Base-by-base conservation (phyloP, 2,797 vertebrate genomes). In the Anniella stebbinsi region DNA sequence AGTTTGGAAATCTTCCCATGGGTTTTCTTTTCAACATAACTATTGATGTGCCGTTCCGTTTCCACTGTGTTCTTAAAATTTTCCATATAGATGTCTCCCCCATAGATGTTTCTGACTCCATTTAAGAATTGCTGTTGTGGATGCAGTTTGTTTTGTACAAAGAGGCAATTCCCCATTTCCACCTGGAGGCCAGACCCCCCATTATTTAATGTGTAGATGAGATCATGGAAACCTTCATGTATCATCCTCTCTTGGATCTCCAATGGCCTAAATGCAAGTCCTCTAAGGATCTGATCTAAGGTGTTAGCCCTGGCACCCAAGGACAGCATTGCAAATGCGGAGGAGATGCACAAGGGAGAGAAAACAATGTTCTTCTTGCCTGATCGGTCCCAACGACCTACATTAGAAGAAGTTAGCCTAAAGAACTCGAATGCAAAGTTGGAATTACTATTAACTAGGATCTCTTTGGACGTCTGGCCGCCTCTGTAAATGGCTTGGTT, bases 321-420 rank as follows among this genome's bases (percentile, higher is more conserved):
- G 3, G 98, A 97, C 88, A 99, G 75, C 98, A 99, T 97, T 84
- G 98, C 97, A 90, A 99, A 97, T 81, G 98, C 98, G 0, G 96
- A 96, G 67, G 98, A 97, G 92, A 99, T 98, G 92, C 98, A 98
- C 90, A 98, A 36, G 0, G 99, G 98, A 0, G 98, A 99, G 89
- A 97, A 98, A 96, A 99, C 98, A 94, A 99, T 89, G 91, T 99
- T 99, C 85, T 96, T 93, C n/a, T 89, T 93, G 23, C 95, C 96
- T 25, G 93, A 88, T 0, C 0, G 90, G 25, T 33, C 18, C 85
- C 96, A 93, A 25, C 88, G 91, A 23, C 95, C 96, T 30, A 94
- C 89, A 0, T 0, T 92, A 28, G 95, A 86, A 57, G 93, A 95
- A 82, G 99, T 93, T 8, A 96, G 97, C 95, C 95, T 98, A 96